Conservation (phyloP, 2,797 vertebrate species). For the Amniataba percoides region DNA sequence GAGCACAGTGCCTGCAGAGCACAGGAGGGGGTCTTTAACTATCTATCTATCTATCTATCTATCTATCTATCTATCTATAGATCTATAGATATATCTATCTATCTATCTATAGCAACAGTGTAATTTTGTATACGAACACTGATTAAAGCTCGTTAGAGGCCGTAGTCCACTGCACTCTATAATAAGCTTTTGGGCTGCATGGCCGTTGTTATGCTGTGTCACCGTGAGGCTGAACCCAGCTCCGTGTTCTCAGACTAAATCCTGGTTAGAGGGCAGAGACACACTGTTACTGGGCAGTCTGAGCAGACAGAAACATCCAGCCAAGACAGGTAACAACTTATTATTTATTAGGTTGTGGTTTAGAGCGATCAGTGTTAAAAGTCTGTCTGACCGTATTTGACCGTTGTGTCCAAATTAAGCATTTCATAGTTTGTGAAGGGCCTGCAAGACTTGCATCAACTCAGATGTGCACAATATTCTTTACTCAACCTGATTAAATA, state of each 20-base stretch:
- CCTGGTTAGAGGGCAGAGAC: slow-evolving; percentile 35
- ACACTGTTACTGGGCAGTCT: slow-evolving; percentile 31
- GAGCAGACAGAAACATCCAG: background rate
- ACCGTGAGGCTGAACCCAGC: slow-evolving; percentile 43
- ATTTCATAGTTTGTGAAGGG: too few species aligned
- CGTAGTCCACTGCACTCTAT: slow-evolving; percentile 19
- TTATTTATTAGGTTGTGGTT: too few species aligned
- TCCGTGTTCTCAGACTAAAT: slow-evolving; percentile 44
- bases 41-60: slow-evolving; percentile 48
- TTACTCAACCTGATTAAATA: background rate
- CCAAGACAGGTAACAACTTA: background rate
- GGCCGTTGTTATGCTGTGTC: slow-evolving; percentile 50
- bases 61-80: slow-evolving; percentile 49
- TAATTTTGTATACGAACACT: slow-evolving; percentile 7
- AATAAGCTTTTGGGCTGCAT: slow-evolving; percentile 44
- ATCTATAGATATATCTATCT: slow-evolving; percentile 45
- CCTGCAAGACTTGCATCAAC: too few species aligned
- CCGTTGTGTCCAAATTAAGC: too few species aligned
- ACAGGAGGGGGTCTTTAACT: slow-evolving; percentile 23
- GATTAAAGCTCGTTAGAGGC: background rate
- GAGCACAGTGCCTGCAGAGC: slow-evolving; percentile 22
- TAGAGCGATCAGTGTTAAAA: background rate
- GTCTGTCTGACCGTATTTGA: background rate
- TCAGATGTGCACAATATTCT: background rate
- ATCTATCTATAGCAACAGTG: slow-evolving; percentile 29